These are phyloP conservation scores for Papilio helenus DNA, from an alignment of 1,140 invertebrate genomes.

Conservation along the genomic window DNA sequence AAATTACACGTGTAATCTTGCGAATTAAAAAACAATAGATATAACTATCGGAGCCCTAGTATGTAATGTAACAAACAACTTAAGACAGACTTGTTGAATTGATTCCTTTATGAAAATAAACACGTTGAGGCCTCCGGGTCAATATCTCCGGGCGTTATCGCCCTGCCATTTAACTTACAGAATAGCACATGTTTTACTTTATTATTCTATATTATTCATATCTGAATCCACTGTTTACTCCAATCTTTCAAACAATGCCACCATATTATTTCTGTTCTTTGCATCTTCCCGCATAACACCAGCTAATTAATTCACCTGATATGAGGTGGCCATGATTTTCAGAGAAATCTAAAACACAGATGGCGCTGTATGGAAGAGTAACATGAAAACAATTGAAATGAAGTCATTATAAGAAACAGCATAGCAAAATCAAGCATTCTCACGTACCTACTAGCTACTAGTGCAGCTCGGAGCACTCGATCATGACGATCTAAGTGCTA, in stretches of 20 bases:
- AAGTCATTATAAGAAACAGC: neutral
- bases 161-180: no score
- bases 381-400: neutral
- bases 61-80: neutral
- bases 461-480: neutral
- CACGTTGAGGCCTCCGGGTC: no score
- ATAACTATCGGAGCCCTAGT: neutral
- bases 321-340: neutral
- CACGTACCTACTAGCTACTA: neutral
- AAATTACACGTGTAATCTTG: constrained; percentile 14
- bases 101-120: no score
- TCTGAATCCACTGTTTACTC: no score
- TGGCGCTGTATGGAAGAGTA: neutral
- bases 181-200: no score
- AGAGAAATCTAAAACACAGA: neutral
- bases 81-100: no score
- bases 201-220: no score
- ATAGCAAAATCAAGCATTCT: neutral
- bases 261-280: no score
- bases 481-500: neutral
- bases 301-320: no score
- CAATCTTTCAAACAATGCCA: no score
- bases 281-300: no score
- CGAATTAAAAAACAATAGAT: neutral
- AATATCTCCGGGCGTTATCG: no score